These are phyloP conservation scores for Malachius bipustulatus DNA, from an alignment of 2,888 invertebrate species.

Conservation along the genomic window DNA sequence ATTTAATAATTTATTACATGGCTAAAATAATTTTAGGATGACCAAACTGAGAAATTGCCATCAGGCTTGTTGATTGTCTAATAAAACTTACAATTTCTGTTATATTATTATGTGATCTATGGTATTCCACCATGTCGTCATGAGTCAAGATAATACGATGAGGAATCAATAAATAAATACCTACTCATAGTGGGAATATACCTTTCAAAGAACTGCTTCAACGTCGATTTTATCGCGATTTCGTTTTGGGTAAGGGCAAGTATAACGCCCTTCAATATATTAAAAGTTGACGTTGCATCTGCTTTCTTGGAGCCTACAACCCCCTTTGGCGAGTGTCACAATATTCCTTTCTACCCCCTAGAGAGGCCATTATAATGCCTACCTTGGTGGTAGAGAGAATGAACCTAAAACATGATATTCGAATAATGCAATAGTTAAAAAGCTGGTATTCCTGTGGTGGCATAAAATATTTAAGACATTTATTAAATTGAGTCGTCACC, in stretches of 20 bases:
- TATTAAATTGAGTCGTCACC: constrained; percentile 1
- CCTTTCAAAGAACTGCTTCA: no score
- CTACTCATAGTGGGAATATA: no score
- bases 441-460: background rate
- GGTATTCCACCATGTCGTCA: no score
- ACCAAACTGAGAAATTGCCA: no score
- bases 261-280: constrained; percentile 10
- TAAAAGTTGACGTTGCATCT: constrained; percentile 20
- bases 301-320: constrained; percentile 22
- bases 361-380: constrained; percentile 27
- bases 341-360: constrained; percentile 34
- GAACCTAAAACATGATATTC: background rate
- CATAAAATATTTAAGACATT: background rate
- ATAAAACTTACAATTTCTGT: no score
- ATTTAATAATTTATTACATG: no score
- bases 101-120: no score
- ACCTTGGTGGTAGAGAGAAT: constrained; percentile 28
- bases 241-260: constrained; percentile 5
- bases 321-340: constrained; percentile 33
- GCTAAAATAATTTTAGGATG: no score
- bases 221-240: constrained; percentile 4
- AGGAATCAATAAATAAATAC: no score
- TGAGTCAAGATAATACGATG: no score
- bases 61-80: no score
- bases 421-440: background rate